Base-by-base conservation (phyloP, 2,113 vertebrate genomes). In the Sebastes schlegelii region DNA sequence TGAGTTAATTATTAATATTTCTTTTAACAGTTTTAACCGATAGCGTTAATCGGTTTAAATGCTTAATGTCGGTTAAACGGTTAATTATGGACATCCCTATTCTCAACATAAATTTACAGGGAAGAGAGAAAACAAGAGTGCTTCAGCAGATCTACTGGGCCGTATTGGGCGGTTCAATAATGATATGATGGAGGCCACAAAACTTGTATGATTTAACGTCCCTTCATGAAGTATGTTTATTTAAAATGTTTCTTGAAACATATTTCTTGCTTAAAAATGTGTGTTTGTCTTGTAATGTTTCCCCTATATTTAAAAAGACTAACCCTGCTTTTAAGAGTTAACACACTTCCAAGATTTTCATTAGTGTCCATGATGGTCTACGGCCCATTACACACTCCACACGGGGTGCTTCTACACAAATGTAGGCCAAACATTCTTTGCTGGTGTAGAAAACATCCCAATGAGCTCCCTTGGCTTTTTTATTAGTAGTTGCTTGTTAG, bases 351-450 rank as follows among this genome's bases (percentile, higher is more conserved):
- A 63, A 79, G 40, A 58, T 70, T 83, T 90, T 54, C 74, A 88
- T 83, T 68, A 87, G 64, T 16, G 57, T 74, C 73, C 67, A 58
- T 19, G 64, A 87, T 79, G 61, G 23, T 82, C 66, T 84, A 75
- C 8, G 16, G 21, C 66, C 63, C 85, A 80, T 87, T 88, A 79
- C 70, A 76, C 73, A 73, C 79, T 55, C 63, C 70, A 60, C 71
- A n/a, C 55, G 16, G 40, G 40, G 42, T 8, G 40, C 34, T 5
- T 13, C n/a, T 4, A 64, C 45, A 58, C n/a, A 83, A 49, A 80
- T 60, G 12, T 58, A 12, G 42, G 8, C 17, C 52, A 51, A 58
- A 77, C 17, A 42, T 48, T 42, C 9, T 72, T 49, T 64, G 40
- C 21, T 77, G 11, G 2, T 49, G 40, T 34, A 52, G 45, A 66